Base-by-base conservation (phyloP, 2,888 invertebrate genomes). In the Pilophorus perplexus region DNA sequence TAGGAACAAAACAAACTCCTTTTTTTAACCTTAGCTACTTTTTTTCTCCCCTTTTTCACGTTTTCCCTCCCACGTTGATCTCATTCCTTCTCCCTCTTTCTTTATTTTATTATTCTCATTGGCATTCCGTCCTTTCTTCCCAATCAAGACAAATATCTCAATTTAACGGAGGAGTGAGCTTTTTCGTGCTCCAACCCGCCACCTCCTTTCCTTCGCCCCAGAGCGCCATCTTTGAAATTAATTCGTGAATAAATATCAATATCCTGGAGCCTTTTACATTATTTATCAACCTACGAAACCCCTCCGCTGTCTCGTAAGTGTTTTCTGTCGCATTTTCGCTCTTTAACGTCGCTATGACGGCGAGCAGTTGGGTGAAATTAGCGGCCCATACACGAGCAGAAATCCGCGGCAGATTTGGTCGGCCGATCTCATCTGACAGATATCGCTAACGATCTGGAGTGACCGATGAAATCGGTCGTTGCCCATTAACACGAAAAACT, bases 91-190 rank as follows among this genome's bases (percentile, higher is more conserved):
- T 38, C 22, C 12, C 23, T 18, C 3, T 23, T 23, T 23, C 52
- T 25, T 59, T 42, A 46, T 48, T 62, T 62, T 62, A 62, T 62
- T 62, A 62, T 62, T 46, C 46, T 62, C 62, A 62, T 62, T 27
- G 62, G 48, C 48, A 62, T 62, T 62, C 62, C 48, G 48, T 62
- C 62, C 62, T 37, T 28, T 18, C 62, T 18, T 25, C 46, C 62
- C 62, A 62, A 62, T 62, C 62, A 62, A 48, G 48, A 62, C 62
- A 62, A 62, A 62, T 40, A 48, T 62, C 62, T 62, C 62, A 62
- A 62, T 62, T 62, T 62, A 62, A 62, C 62, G 62, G 62, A 2
- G 59, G 44, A 38, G 25, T 42, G 59, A 40, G 59, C 27, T 59
- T 27, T 59, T 59, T 25, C 59, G 55, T 37, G 12, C 28, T 10